Percentiles rank a stretch among this genome's conserved stretches.
phyloP scores from a whole-genome alignment of 1,140 invertebrate genomes.

The Bilobella aurantiaca region DNA sequence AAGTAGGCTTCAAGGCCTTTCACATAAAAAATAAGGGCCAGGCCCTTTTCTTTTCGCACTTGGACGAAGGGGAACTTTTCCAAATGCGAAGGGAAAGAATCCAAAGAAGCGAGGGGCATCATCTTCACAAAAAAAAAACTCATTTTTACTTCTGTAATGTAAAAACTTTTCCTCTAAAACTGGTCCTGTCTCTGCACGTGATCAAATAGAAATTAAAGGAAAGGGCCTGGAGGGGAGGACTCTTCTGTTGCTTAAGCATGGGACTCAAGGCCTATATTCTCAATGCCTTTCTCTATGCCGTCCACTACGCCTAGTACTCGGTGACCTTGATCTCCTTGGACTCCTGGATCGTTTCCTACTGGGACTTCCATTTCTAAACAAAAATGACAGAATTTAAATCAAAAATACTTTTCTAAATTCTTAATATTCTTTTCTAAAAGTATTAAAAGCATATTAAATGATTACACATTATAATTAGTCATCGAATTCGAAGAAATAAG shows the following conservation, averaged over 20 bases:
- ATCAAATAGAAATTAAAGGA: not conserved
- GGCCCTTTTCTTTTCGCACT: not conserved
- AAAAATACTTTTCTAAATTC: no score
- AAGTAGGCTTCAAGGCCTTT: not conserved
- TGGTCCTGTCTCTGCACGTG: no score
- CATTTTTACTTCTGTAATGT: not conserved
- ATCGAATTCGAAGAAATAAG: no score
- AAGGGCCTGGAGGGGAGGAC: not conserved
- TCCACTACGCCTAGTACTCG: constrained; percentile 15
- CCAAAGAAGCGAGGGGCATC: not conserved
- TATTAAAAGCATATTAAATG: no score
- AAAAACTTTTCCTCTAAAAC: not conserved
- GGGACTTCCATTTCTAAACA: no score
- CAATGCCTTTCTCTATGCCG: not conserved
- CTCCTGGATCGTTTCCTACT: constrained; percentile 16
- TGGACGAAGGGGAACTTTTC: not conserved
- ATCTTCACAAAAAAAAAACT: not conserved
- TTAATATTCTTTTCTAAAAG: no score
- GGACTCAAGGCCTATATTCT: not conserved
- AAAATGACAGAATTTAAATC: no score
- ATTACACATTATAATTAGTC: no score
- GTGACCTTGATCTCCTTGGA: constrained; percentile 11
- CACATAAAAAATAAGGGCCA: not conserved
- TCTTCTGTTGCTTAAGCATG: not conserved
- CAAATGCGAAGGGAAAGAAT: not conserved